Base-by-base conservation (phyloP, 1,140 invertebrate species). In the Eubasilissa regina region DNA sequence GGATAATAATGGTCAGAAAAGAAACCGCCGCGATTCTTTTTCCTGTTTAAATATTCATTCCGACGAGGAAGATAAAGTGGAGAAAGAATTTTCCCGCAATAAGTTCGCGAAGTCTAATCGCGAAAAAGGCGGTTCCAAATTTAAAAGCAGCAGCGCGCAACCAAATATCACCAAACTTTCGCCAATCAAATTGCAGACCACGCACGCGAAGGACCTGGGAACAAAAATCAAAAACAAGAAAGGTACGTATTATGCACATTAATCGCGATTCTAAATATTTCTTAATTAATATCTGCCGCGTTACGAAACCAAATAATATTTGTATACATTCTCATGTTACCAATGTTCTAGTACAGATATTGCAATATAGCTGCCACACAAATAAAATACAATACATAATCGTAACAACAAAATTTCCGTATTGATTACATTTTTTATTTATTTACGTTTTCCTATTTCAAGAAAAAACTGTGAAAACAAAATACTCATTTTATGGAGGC, bases 201-300 rank as follows among this genome's bases (percentile, higher is more conserved):
- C 74, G 4, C 44, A 21, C 60, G 1, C 48, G n/a, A 80, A 80
- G 45, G 78, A 80, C 10, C 47, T 80, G 25, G 78, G 78, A 43
- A 80, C 73, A 17, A 80, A 80, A 70, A 80, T 80, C 6, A 80
- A 80, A 80, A 48, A 6, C 21, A 80, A 75, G 51, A 75, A 70
- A 70, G 78, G 79, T 80, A 77, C 44, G 13, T 60, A 62, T 35
- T 35, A 35, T 35, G 25, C 6, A 35, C 25, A 35, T 35, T 35
- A 6, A 3, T 35, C 25, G 6, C 25, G 25, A 35, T 35, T 35
- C n/a, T n/a, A n/a, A n/a, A n/a, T n/a, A n/a, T n/a, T n/a, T n/a
- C 25, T 35, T 35, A 35, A 35, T 35, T 35, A 35, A n/a, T n/a
- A n/a, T n/a, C n/a, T n/a, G n/a, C n/a, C n/a, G n/a, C 25, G 25